A percentile compares a stretch with the other conserved stretches of the same genome.
Conservation (phyloP, 53 echinoderm and acorn worm genomes). For the Glandiceps talaboti region DNA sequence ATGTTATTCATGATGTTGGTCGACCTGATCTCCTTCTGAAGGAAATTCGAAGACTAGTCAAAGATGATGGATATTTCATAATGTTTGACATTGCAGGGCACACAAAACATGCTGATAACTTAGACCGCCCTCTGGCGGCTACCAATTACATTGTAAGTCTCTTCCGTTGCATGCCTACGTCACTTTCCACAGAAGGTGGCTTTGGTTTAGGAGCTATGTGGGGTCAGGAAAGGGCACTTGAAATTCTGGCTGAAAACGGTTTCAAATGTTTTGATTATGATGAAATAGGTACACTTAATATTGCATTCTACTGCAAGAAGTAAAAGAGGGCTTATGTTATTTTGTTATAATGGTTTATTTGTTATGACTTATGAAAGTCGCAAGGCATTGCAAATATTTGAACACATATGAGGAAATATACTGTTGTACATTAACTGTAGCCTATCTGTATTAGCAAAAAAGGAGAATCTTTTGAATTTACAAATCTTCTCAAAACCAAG, state of each 20-base stretch:
- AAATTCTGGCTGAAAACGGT: slow-evolving; percentile 35
- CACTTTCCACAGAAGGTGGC: slow-evolving; percentile 28
- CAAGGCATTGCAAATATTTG: too few relatives aligned
- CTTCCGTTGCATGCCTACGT: slow-evolving; percentile 56
- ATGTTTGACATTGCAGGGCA: slow-evolving; percentile 33
- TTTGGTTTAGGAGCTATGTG: slow-evolving; percentile 60
- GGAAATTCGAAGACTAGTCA: slow-evolving; percentile 36
- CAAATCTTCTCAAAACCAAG: too few relatives aligned
- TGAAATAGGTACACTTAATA: background rate
- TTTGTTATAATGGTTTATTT: too few relatives aligned
- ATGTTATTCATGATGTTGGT: slow-evolving; percentile 47
- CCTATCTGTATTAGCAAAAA: too few relatives aligned
- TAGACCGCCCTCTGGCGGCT: slow-evolving; percentile 2
- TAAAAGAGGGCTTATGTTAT: too few relatives aligned
- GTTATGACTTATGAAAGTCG: too few relatives aligned
- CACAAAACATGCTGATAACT: slow-evolving; percentile 32
- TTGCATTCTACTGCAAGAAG: background rate
- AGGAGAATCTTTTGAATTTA: too few relatives aligned
- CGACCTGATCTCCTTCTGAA: slow-evolving; percentile 27
- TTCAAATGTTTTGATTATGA: slow-evolving; percentile 11
- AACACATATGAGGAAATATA: too few relatives aligned
- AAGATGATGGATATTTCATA: slow-evolving; percentile 28
- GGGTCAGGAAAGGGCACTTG: slow-evolving; percentile 54
- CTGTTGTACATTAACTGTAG: too few relatives aligned
- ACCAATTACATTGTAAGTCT: slow-evolving; percentile 26